These are phyloP conservation scores for Manis pentadactyla DNA, from an alignment of 2,797 vertebrate species.

Conservation along the genomic window DNA sequence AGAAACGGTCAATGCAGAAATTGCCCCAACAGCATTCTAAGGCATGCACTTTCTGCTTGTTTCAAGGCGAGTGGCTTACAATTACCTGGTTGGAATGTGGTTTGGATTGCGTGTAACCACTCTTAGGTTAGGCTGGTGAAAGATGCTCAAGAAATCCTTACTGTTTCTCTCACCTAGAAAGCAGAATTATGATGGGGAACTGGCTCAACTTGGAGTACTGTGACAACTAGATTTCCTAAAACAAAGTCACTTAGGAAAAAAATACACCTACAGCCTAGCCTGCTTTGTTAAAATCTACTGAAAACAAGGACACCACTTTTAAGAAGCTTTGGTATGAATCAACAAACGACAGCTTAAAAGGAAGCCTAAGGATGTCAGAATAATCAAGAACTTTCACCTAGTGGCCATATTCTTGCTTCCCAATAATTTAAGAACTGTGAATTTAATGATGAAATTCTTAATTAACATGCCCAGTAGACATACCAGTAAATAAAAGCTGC, in stretches of 20 bases:
- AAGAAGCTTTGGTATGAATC: slow-evolving; percentile 17
- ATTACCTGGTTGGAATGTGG: background rate
- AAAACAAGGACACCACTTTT: slow-evolving; percentile 28
- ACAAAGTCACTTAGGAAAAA: slow-evolving; percentile 50
- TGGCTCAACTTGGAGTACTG: background rate
- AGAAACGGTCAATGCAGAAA: background rate
- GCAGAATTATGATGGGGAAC: background rate
- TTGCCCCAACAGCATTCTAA: background rate
- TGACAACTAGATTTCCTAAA: background rate
- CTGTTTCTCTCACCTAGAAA: background rate
- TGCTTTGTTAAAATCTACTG: slow-evolving; percentile 23
- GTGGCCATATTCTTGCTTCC: background rate
- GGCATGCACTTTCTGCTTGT: background rate
- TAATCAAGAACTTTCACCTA: background rate
- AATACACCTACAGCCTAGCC: background rate
- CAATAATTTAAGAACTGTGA: background rate
- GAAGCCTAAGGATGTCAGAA: background rate
- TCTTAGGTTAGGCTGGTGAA: background rate
- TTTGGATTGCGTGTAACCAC: background rate
- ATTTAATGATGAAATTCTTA: background rate
- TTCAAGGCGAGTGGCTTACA: slow-evolving; percentile 15
- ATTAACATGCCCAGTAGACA: background rate
- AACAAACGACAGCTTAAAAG: background rate
- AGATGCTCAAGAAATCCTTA: slow-evolving; percentile 18
- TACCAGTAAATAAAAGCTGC: background rate